Evolutionary conservation across 2,888 invertebrate genomes (phyloP), one percentile per base, ranked within the genome.

Genomic region (Callyntrura guangdongensis): DNA sequence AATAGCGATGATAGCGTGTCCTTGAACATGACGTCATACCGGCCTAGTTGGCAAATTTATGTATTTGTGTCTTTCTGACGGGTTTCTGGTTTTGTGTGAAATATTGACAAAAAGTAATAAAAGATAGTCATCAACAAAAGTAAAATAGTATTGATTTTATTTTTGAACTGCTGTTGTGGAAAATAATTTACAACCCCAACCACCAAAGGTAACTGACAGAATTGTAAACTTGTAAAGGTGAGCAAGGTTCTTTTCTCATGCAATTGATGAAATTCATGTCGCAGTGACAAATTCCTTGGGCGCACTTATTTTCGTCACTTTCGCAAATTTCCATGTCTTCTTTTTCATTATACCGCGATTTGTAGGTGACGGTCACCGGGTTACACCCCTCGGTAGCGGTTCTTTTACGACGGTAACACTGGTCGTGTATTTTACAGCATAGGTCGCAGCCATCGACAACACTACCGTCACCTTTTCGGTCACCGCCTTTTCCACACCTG

Each of bases 361-460:
- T 9, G 49, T 90, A 90, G 6, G 53, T 64, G 11, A 67, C 59
- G 6, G 61, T 12, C 0, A 25, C 53, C 2, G 91, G 91, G 14
- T 53, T 27, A 25, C 87, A 91, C 0, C 83, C 84, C 8, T 17
- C 49, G 67, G 9, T 77, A 0, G 5, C 3, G 27, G 49, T 22
- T 64, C 89, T 81, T 0, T 82, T 64, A 5, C 64, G 12, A 11
- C 81, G 53, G 74, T 91, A 92, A 64, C 92, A 92, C 3, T 45
- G 27, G 49, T 92, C 92, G 22, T 92, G 92, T 12, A 14, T 49
- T 49, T 91, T 92, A 47, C 92, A 92, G 69, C 92, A 92, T 0
- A 82, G 36, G 47, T 92, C 92, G 53, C 92, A 92, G 0, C 86
- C 87, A 67, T 92, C 90, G 4, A 91, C 61, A 36, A 67, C 61